These are phyloP conservation scores for Lathronympha strigana DNA, from an alignment of 2,888 invertebrate species.

Conservation along the genomic window DNA sequence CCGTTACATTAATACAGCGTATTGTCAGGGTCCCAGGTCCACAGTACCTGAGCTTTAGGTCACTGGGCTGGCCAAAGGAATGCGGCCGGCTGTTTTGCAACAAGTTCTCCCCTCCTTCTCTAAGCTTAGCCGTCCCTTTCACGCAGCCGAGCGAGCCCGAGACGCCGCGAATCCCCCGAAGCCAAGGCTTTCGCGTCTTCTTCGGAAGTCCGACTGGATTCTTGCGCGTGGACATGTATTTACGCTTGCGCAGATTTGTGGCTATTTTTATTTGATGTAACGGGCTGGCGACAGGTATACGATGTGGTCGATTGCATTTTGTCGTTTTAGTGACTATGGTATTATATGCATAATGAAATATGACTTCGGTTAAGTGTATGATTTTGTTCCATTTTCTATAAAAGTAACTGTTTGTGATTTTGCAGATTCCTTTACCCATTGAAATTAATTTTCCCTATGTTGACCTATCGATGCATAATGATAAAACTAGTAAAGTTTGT, in stretches of 20 bases:
- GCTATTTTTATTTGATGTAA: slow-evolving; percentile 37
- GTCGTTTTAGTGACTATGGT: not conserved
- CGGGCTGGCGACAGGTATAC: slow-evolving; percentile 31
- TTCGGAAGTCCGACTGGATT: slow-evolving; percentile 69
- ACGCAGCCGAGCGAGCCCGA: slow-evolving; percentile 47
- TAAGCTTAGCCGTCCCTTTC: slow-evolving; percentile 48
- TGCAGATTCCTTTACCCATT: no score
- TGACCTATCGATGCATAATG: no score
- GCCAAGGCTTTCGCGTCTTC: slow-evolving; percentile 54
- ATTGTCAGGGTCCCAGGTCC: slow-evolving; percentile 45
- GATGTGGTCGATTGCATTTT: slow-evolving; percentile 13
- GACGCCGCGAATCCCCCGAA: slow-evolving; percentile 46
- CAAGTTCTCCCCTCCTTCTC: slow-evolving; percentile 71
- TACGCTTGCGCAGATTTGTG: slow-evolving; percentile 46
- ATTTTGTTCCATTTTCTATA: no score
- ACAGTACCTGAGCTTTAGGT: slow-evolving; percentile 68
- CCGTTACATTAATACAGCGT: slow-evolving; percentile 34
- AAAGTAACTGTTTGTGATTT: no score
- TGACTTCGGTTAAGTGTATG: no score
- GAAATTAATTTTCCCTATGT: no score
- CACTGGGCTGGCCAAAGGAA: slow-evolving; percentile 77
- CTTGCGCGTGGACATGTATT: slow-evolving; percentile 57
- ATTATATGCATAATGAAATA: not conserved
- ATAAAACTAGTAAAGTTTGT: no score
- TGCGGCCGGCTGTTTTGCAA: slow-evolving; percentile 78